These are phyloP conservation scores for Hypothenemus hampei DNA, from an alignment of 1,140 invertebrate genomes.

Conservation along the genomic window DNA sequence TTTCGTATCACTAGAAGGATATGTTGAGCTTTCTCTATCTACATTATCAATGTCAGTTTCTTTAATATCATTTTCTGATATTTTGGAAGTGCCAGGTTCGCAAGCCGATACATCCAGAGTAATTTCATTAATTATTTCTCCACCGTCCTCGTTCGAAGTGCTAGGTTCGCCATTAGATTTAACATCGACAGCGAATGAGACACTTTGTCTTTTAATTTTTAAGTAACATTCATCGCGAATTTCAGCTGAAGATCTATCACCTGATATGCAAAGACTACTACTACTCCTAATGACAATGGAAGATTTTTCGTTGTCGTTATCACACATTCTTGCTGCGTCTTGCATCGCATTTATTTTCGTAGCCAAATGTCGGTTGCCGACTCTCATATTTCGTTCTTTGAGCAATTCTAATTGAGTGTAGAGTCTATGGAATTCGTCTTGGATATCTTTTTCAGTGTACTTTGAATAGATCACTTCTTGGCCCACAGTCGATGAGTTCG, in stretches of 20 bases:
- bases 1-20: conserved; percentile 35
- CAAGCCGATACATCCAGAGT: too few species aligned
- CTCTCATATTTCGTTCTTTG: conserved; percentile 70
- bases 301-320: conserved; percentile 33
- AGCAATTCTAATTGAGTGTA: conserved; percentile 74
- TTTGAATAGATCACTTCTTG: conserved; percentile 45
- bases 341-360: conserved; percentile 76
- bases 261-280: conserved; percentile 50
- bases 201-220: conserved; percentile 51
- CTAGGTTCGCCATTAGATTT: conserved; percentile 17
- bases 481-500: conserved; percentile 49
- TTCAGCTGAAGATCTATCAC: conserved; percentile 41
- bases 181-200: conserved; percentile 45
- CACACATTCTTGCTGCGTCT: conserved; percentile 56
- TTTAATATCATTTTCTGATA: too few species aligned
- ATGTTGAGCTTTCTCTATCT: conserved; percentile 21
- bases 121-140: too few species aligned
- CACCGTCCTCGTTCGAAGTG: background rate
- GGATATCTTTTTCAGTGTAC: conserved; percentile 61
- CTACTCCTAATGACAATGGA: conserved; percentile 42
- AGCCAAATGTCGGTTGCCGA: conserved; percentile 64
- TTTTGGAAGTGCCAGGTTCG: too few species aligned
- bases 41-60: conserved; percentile 39
- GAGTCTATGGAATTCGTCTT: conserved; percentile 77
- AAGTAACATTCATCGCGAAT: conserved; percentile 46